A percentile compares a stretch with the other conserved stretches of the same genome.
Evolutionary conservation across 2,113 vertebrate species (phyloP).

Genomic region (Climacteris rufus): DNA sequence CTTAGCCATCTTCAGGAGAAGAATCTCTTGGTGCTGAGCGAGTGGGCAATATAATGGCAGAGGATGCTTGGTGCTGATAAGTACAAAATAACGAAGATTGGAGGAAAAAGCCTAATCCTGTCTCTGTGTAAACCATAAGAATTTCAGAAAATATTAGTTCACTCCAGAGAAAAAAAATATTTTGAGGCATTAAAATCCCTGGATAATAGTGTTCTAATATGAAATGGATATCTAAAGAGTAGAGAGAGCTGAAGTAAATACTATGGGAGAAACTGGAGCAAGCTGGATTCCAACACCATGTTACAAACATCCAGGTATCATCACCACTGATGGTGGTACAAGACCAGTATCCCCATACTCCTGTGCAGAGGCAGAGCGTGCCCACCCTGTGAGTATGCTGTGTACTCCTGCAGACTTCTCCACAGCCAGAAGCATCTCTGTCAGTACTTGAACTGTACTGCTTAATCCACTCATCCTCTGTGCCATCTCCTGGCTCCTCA

Average conservation of each 20-base stretch:
- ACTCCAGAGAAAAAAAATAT: not conserved
- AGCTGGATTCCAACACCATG: not conserved
- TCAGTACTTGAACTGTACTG: not conserved
- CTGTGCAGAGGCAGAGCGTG: not conserved
- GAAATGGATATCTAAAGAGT: not conserved
- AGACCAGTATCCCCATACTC: not conserved
- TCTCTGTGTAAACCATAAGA: not conserved
- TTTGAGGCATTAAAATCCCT: not conserved
- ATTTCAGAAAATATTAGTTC: not conserved
- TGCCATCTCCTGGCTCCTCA: not conserved
- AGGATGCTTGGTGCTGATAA: not conserved
- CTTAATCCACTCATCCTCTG: not conserved
- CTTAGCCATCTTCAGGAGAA: not conserved
- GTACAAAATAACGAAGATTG: not conserved
- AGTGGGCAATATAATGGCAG: not conserved
- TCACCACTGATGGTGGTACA: not conserved
- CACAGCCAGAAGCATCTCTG: not conserved
- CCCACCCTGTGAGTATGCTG: rapidly evolving
- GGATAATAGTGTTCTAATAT: not conserved
- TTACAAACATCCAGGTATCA: not conserved
- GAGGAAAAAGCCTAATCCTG: not conserved
- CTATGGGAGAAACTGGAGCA: not conserved
- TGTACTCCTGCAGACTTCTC: not conserved
- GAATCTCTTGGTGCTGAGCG: not conserved
- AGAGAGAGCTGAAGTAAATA: not conserved